Evolutionary conservation across 23 tunicate genomes (phyloP).

Genomic region (Trididemnum clinides): DNA sequence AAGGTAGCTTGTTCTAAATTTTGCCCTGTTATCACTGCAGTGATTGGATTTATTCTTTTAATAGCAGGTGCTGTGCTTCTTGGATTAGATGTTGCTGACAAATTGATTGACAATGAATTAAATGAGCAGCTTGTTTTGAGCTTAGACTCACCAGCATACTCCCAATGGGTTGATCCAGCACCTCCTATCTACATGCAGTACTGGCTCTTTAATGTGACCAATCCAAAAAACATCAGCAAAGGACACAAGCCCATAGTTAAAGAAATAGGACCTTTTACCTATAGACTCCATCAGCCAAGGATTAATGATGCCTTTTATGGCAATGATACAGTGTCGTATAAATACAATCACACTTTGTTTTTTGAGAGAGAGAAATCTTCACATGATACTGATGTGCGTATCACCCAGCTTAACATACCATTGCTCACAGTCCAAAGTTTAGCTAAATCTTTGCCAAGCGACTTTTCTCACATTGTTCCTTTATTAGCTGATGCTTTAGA

Average conservation of each 20-base stretch:
- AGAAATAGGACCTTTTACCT: constrained; percentile 83
- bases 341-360: constrained; percentile 89
- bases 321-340: constrained; percentile 76
- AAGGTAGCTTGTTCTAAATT: not conserved
- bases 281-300: constrained; percentile 73
- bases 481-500: not conserved
- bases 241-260: constrained; percentile 75
- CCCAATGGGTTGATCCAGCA: constrained; percentile 82
- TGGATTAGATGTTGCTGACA: constrained; percentile 41
- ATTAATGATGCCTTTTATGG: constrained; percentile 66
- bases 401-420: constrained; percentile 74
- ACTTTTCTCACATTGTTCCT: not conserved
- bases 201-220: constrained; percentile 84
- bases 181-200: constrained; percentile 97
- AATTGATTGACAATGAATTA: constrained; percentile 34
- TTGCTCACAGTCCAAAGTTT: constrained; percentile 33
- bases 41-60: constrained; percentile 9
- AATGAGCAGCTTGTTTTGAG: constrained; percentile 70
- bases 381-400: not conserved
- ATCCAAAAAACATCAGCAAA: constrained; percentile 48
- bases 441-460: not conserved
- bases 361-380: constrained; percentile 29
- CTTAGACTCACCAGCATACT: constrained; percentile 68
- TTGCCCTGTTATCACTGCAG: constrained; percentile 19
- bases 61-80: constrained; percentile 17